A percentile compares a stretch with the other conserved stretches of the same genome.
Conservation (phyloP, 2,113 vertebrate genomes). For the Odobenus rosmarus region DNA sequence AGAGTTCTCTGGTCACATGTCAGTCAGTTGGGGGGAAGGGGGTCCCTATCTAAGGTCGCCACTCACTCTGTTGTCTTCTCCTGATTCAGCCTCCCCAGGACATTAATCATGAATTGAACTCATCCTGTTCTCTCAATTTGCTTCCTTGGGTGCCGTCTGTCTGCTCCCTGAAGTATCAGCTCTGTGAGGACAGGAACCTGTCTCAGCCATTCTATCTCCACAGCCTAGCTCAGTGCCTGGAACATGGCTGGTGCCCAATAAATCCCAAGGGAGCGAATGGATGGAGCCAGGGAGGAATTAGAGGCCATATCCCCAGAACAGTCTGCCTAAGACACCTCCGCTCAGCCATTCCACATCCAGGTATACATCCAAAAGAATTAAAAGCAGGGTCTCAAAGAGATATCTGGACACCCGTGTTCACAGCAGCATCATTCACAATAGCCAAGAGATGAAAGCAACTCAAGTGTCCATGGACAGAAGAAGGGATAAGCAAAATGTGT, state of each 20-base stretch:
- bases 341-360: neutral
- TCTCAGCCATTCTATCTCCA: neutral
- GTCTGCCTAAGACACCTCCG: neutral
- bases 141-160: neutral
- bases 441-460: neutral
- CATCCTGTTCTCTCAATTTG: neutral
- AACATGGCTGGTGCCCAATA: neutral
- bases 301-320: neutral
- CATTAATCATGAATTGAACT: neutral
- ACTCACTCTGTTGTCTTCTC: neutral
- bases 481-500: neutral
- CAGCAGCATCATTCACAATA: neutral
- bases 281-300: neutral
- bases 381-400: neutral
- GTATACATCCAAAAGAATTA: neutral
- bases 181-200: neutral
- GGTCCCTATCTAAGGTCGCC: neutral
- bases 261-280: neutral
- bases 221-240: neutral
- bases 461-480: too few relatives aligned
- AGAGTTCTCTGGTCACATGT: neutral
- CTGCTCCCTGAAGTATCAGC: neutral
- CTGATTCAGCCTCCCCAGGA: neutral
- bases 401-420: neutral
- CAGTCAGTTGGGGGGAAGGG: neutral